These are phyloP conservation scores for Globodera ellingtonae DNA, from an alignment of 1,140 invertebrate genomes.

Conservation along the genomic window DNA sequence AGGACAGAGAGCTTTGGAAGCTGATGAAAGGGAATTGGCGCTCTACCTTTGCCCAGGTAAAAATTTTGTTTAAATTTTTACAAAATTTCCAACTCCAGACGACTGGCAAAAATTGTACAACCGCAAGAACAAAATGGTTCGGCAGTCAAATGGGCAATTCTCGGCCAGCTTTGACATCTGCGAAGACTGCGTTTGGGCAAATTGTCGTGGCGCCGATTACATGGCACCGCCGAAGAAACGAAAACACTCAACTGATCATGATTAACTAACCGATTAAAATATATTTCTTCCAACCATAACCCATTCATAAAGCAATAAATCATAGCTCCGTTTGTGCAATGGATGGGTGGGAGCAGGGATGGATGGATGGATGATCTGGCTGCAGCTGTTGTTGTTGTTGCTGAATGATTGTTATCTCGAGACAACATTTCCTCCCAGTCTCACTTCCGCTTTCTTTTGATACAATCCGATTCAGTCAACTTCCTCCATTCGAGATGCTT, in stretches of 20 bases:
- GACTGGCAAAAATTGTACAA: not conserved
- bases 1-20: too few species aligned
- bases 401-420: not conserved
- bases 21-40: too few species aligned
- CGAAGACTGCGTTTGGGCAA: not conserved
- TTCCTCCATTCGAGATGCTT: too few species aligned
- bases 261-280: too few species aligned
- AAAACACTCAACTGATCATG: too few species aligned
- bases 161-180: not conserved
- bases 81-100: not conserved
- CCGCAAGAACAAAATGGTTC: not conserved
- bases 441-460: too few species aligned
- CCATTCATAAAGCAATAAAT: constrained; percentile 7
- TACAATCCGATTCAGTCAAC: too few species aligned
- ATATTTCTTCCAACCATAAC: too few species aligned
- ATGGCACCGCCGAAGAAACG: too few species aligned
- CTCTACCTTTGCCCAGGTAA: too few species aligned
- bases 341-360: not conserved
- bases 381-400: constrained; percentile 1
- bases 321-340: not conserved
- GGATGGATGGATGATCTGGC: not conserved
- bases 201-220: too few species aligned
- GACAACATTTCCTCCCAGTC: too few species aligned
- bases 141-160: not conserved
- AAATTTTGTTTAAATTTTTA: not conserved